Conservation (phyloP, 1,140 invertebrate species). For the Brachionus angularis region DNA sequence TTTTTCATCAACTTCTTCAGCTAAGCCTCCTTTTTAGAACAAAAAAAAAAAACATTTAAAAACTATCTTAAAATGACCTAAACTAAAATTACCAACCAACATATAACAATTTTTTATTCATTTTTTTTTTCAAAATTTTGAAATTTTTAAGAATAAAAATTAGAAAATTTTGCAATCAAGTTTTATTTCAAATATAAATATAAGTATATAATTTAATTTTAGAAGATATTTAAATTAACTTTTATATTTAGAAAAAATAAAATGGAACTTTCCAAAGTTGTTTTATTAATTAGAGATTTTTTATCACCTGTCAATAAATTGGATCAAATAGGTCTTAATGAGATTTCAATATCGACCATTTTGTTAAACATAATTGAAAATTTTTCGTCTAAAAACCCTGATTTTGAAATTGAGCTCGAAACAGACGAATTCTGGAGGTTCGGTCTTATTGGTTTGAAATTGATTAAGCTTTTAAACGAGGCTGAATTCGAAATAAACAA, state of each 20-base stretch:
- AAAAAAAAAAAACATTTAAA: constrained; percentile 47
- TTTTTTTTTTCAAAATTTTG: background rate
- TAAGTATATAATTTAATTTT: no score
- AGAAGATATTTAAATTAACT: no score
- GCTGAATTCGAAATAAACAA: background rate
- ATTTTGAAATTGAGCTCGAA: background rate
- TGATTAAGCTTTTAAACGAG: constrained; percentile 16
- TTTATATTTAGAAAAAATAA: no score
- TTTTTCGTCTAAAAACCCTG: background rate
- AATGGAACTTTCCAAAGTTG: no score
- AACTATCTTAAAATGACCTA: no score
- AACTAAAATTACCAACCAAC: background rate
- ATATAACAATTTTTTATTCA: constrained; percentile 32
- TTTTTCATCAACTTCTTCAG: constrained; percentile 95
- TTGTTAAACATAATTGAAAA: constrained; percentile 11
- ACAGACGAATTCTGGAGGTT: constrained; percentile 28
- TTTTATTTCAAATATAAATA: no score
- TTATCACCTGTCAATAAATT: background rate
- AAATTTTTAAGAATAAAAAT: background rate
- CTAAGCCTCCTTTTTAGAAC: constrained; percentile 87
- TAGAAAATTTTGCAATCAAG: no score
- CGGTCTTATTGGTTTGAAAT: background rate
- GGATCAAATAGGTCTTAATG: background rate
- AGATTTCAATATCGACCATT: constrained; percentile 1
- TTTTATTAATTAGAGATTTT: background rate